Conservation (phyloP, 2,888 invertebrate genomes). For the Sympetrum striolatum region DNA sequence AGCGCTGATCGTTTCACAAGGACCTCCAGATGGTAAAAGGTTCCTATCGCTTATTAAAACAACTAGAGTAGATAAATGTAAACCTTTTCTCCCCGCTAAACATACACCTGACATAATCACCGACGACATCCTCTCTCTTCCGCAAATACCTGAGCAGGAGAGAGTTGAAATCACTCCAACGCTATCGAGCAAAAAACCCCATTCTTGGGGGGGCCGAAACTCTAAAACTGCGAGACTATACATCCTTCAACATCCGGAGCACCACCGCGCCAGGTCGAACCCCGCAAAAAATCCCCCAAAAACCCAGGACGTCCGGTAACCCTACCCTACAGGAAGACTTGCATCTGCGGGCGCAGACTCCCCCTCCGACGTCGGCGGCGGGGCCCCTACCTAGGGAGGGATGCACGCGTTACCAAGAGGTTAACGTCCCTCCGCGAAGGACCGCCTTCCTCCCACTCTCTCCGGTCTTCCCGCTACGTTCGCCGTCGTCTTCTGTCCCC, state of each 20-base stretch:
- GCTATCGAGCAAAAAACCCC: too few species aligned
- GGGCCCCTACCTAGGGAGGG: background rate
- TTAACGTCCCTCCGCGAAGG: conserved; percentile 15
- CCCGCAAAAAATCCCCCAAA: background rate
- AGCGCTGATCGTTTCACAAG: too few species aligned
- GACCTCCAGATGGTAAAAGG: too few species aligned
- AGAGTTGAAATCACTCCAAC: too few species aligned
- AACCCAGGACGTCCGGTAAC: background rate
- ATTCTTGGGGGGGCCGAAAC: too few species aligned
- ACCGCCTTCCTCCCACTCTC: background rate
- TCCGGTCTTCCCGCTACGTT: background rate
- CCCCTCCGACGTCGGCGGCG: background rate
- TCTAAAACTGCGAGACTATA: too few species aligned
- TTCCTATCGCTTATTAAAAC: too few species aligned
- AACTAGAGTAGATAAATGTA: too few species aligned
- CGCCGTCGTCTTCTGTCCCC: background rate
- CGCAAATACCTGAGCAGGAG: too few species aligned
- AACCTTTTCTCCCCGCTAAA: too few species aligned
- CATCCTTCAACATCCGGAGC: background rate
- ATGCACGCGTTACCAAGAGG: conserved; percentile 8
- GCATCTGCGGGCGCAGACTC: background rate
- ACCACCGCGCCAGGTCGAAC: background rate
- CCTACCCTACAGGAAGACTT: background rate
- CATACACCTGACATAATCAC: too few species aligned
- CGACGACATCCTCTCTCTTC: too few species aligned